A percentile compares a stretch with the other conserved stretches of the same genome.
Evolutionary conservation across 2,113 vertebrate genomes (phyloP).

Genomic region (Brachypodius melanocephalos): DNA sequence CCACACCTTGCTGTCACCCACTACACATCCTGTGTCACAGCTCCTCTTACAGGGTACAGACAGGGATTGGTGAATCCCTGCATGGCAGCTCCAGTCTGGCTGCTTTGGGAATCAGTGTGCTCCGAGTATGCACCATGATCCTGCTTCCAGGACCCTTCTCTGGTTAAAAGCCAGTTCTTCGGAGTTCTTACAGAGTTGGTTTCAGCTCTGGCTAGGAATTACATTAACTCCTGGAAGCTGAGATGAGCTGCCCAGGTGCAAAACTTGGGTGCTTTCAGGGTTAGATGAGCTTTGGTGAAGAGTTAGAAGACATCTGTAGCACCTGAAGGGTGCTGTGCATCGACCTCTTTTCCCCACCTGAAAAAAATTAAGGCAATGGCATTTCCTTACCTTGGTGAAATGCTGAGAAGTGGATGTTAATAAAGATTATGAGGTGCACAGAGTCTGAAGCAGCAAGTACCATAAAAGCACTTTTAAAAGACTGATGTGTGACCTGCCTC

Average conservation of each 20-base stretch:
- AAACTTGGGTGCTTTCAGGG: neutral
- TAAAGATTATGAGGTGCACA: neutral
- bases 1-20: neutral
- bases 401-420: neutral
- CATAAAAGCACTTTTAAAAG: neutral
- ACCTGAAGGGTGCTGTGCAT: neutral
- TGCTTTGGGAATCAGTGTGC: fast-evolving
- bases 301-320: neutral
- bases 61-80: neutral
- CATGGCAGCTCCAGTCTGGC: fast-evolving
- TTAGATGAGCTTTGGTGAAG: neutral
- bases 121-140: fast-evolving
- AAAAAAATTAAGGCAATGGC: neutral
- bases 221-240: neutral
- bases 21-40: neutral
- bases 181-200: neutral
- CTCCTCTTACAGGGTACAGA: fast-evolving
- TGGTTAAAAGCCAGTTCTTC: neutral
- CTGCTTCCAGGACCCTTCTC: neutral
- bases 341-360: neutral
- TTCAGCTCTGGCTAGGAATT: neutral
- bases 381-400: neutral
- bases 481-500: neutral
- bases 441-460: neutral
- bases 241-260: neutral